Conservation (phyloP, 1,140 invertebrate genomes). For the Lethrus apterus region DNA sequence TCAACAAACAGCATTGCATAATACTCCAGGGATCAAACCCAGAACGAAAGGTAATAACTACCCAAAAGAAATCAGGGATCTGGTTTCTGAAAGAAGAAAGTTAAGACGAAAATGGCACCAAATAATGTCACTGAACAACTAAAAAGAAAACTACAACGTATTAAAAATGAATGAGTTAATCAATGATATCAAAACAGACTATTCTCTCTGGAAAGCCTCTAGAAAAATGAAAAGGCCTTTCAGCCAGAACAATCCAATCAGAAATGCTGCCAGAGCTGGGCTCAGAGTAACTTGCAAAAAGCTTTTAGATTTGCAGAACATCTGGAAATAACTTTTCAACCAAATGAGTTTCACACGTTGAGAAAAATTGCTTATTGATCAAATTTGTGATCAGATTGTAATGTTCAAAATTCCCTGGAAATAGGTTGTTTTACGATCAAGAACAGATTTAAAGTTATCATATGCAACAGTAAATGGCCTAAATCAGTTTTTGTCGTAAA, state of each 20-base stretch:
- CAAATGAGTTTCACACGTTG: too few species aligned
- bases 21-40: slow-evolving; percentile 1
- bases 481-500: too few species aligned
- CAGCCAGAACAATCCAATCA: slow-evolving; percentile 13
- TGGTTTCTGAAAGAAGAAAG: slow-evolving; percentile 7
- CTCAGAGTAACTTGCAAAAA: neutral
- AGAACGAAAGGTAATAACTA: slow-evolving; percentile 4
- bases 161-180: too few species aligned
- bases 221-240: slow-evolving; percentile 18
- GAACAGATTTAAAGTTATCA: too few species aligned
- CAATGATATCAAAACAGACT: too few species aligned
- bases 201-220: too few species aligned
- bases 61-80: neutral
- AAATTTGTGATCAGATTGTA: too few species aligned
- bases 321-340: neutral
- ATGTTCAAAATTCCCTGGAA: too few species aligned
- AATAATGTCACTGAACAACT: neutral
- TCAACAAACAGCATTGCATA: slow-evolving; percentile 1
- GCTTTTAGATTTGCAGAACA: neutral
- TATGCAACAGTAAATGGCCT: too few species aligned
- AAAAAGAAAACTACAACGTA: slow-evolving; percentile 4
- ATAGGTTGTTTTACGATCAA: too few species aligned
- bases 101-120: slow-evolving; percentile 9
- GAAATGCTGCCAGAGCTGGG: slow-evolving; percentile 13
- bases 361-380: too few species aligned